Conservation (phyloP, 2,797 vertebrate genomes). For the Psittacula derbiana region DNA sequence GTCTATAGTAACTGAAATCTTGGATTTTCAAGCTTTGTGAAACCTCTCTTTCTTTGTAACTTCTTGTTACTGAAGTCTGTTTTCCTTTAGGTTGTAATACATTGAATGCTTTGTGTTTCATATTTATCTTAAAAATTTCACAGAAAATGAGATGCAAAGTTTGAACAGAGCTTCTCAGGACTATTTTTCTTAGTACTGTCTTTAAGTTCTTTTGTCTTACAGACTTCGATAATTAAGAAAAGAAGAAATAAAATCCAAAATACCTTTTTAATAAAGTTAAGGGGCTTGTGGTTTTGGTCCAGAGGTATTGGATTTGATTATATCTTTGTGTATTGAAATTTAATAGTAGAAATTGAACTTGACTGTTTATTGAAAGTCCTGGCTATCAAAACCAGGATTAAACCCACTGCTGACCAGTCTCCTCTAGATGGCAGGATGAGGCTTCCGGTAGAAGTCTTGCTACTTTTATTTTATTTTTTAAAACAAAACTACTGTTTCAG, state of each 20-base stretch:
- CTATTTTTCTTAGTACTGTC: neutral
- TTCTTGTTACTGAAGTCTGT: neutral
- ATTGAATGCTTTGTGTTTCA: neutral
- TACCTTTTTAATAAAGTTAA: neutral
- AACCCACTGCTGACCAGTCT: neutral
- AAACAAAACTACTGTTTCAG: neutral
- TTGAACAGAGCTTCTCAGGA: neutral
- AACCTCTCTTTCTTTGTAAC: neutral
- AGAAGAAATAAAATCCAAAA: neutral
- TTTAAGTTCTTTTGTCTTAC: neutral
- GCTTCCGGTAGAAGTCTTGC: neutral
- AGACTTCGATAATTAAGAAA: neutral
- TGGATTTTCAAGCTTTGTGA: neutral
- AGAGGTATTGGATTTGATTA: neutral
- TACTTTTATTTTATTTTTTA: neutral
- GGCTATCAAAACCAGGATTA: neutral
- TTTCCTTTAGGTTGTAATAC: neutral
- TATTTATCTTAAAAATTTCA: neutral
- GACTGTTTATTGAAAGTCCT: neutral
- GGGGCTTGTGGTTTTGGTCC: neutral
- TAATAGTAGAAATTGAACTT: neutral
- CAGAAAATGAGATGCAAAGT: rapidly evolving
- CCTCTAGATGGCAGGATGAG: constrained; percentile 77
- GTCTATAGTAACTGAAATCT: neutral
- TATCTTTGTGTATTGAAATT: neutral